A percentile compares a stretch with the other conserved stretches of the same genome.
Evolutionary conservation across 2,113 vertebrate species (phyloP).

Genomic region (Brachionichthys hirsutus): DNA sequence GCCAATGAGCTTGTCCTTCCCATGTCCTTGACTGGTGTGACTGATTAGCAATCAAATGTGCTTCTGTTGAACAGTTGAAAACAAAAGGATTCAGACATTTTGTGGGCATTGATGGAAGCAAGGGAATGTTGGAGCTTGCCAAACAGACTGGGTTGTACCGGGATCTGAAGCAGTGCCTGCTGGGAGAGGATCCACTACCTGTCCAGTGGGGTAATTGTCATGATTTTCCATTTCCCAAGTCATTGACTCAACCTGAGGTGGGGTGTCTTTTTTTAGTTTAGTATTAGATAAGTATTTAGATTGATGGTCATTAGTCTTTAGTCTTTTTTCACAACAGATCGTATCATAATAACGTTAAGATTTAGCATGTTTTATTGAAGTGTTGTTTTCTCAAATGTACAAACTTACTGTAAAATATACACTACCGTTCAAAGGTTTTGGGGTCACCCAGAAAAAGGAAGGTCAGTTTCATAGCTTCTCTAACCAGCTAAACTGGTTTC

Average conservation of each 20-base stretch:
- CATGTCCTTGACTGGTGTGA: neutral
- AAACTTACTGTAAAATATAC: too few species aligned
- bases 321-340: too few species aligned
- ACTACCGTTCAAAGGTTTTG: too few species aligned
- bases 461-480: too few species aligned
- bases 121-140: slow-evolving; percentile 81
- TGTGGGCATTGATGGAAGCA: slow-evolving; percentile 86
- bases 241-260: neutral
- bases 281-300: too few species aligned
- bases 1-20: too few species aligned
- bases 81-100: slow-evolving; percentile 80
- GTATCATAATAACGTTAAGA: too few species aligned
- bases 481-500: too few species aligned
- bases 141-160: slow-evolving; percentile 77
- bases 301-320: too few species aligned
- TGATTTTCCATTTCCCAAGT: neutral
- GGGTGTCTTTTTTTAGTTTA: slow-evolving; percentile 62
- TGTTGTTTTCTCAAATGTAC: too few species aligned
- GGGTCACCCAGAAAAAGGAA: too few species aligned
- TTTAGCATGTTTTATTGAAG: too few species aligned
- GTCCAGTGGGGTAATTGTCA: slow-evolving; percentile 75
- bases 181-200: slow-evolving; percentile 81
- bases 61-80: slow-evolving; percentile 76
- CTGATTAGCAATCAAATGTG: neutral
- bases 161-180: slow-evolving; percentile 72